Percentiles rank a stretch among this genome's conserved stretches.
These are phyloP conservation scores for Muscidifurax raptorellus DNA, from an alignment of 1,140 invertebrate genomes.

Conservation along the genomic window DNA sequence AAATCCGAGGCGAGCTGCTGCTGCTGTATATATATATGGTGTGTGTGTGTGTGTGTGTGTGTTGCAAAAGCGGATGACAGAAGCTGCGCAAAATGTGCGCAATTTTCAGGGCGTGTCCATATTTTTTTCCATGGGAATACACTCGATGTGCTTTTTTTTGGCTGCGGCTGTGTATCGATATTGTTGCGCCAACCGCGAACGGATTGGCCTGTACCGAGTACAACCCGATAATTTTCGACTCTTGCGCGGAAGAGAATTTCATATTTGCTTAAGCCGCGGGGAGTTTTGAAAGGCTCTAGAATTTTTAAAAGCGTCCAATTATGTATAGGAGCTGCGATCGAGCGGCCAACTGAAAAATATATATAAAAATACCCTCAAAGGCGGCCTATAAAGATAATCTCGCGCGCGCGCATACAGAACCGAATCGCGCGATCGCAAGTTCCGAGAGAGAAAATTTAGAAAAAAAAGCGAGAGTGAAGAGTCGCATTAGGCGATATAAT, in stretches of 20 bases:
- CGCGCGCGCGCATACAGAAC: neutral
- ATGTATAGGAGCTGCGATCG: neutral
- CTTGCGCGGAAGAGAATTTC: neutral
- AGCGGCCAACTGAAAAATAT: neutral
- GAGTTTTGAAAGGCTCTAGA: neutral
- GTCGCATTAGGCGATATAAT: conserved; percentile 23
- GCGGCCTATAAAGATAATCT: conserved; percentile 26
- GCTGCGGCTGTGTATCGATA: neutral
- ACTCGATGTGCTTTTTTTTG: neutral
- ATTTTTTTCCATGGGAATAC: neutral
- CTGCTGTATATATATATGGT: too few species aligned
- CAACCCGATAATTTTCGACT: conserved; percentile 1
- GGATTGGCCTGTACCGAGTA: neutral
- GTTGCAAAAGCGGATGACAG: conserved; percentile 14
- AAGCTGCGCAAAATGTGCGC: neutral
- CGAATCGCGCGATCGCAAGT: neutral
- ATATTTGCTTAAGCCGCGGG: neutral
- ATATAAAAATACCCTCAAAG: neutral
- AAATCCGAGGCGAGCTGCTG: neutral
- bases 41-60: too few species aligned
- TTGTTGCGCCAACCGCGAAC: neutral
- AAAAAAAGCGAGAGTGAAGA: neutral
- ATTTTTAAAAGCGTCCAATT: neutral
- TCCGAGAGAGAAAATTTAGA: conserved; percentile 8
- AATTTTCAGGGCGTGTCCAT: neutral